phyloP scores from a whole-genome alignment of 2,888 invertebrate genomes.

The Cosmia trapezina region DNA sequence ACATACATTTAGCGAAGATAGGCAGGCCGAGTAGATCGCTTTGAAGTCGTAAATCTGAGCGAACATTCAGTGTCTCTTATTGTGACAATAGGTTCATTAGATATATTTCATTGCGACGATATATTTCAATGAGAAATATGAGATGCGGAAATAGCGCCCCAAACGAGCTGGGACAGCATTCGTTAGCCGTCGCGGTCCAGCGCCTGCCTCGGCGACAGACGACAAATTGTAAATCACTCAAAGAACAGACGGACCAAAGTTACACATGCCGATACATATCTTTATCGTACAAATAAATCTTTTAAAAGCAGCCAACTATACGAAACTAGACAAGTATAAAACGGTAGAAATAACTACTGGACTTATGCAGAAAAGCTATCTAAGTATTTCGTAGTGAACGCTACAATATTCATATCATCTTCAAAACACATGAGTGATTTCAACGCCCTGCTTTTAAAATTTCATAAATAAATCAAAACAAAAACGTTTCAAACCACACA shows the following conservation, averaged over 20 bases:
- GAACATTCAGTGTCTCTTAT: conserved; percentile 37
- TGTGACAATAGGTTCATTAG: conserved; percentile 55
- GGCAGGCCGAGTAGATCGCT: conserved; percentile 28
- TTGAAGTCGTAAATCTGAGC: conserved; percentile 50
- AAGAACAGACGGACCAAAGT: conserved; percentile 74
- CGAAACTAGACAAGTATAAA: conserved; percentile 46
- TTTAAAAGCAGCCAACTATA: conserved; percentile 56
- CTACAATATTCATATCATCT: conserved; percentile 27
- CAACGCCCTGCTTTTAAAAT: conserved; percentile 52
- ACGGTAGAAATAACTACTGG: conserved; percentile 22
- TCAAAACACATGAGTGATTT: conserved; percentile 37
- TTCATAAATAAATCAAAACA: conserved; percentile 48
- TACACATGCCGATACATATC: conserved; percentile 75
- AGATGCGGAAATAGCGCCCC: conserved; percentile 81
- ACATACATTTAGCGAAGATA: conserved; percentile 60
- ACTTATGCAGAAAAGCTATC: not conserved
- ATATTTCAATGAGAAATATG: conserved; percentile 78
- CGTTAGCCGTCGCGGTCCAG: conserved; percentile 79
- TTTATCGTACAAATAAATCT: conserved; percentile 69
- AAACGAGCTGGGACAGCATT: conserved; percentile 77
- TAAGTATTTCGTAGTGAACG: conserved; percentile 6
- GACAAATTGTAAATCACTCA: conserved; percentile 80
- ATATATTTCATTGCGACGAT: conserved; percentile 65
- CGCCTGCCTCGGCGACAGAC: conserved; percentile 76
- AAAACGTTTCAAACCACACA: conserved; percentile 46